Conservation (phyloP, 2,888 invertebrate genomes). For the Cerceris rybyensis region DNA sequence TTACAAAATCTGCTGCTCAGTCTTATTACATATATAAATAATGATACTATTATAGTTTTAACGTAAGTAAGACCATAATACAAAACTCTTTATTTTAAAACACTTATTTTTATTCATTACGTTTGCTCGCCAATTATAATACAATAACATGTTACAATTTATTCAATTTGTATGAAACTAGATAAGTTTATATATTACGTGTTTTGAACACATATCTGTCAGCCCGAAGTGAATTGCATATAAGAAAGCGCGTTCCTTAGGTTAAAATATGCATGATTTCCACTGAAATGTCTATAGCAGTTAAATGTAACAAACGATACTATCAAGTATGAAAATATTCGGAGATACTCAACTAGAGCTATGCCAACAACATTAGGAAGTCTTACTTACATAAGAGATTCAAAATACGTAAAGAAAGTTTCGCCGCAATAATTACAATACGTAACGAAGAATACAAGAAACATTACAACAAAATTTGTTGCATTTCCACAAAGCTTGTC, state of each 20-base stretch:
- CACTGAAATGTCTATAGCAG: background rate
- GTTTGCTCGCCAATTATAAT: too few relatives aligned
- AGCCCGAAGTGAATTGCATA: background rate
- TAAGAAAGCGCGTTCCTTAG: background rate
- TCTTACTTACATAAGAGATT: too few relatives aligned
- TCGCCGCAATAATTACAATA: background rate
- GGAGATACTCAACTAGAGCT: background rate
- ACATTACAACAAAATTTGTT: background rate
- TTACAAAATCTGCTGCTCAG: too few relatives aligned
- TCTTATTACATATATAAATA: too few relatives aligned
- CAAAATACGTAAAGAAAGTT: background rate
- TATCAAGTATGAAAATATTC: background rate
- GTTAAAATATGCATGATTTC: background rate
- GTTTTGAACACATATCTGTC: too few relatives aligned
- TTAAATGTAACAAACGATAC: background rate
- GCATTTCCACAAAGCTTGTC: background rate
- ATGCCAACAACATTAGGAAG: background rate
- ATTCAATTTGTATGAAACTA: too few relatives aligned
- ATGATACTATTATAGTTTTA: too few relatives aligned
- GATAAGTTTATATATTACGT: too few relatives aligned
- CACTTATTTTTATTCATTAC: too few relatives aligned
- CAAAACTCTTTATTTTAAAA: too few relatives aligned
- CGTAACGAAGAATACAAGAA: background rate
- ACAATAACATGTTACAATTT: too few relatives aligned
- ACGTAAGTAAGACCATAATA: too few relatives aligned